These are phyloP conservation scores for Rhyzopertha dominica DNA, from an alignment of 1,140 invertebrate species.

Conservation along the genomic window DNA sequence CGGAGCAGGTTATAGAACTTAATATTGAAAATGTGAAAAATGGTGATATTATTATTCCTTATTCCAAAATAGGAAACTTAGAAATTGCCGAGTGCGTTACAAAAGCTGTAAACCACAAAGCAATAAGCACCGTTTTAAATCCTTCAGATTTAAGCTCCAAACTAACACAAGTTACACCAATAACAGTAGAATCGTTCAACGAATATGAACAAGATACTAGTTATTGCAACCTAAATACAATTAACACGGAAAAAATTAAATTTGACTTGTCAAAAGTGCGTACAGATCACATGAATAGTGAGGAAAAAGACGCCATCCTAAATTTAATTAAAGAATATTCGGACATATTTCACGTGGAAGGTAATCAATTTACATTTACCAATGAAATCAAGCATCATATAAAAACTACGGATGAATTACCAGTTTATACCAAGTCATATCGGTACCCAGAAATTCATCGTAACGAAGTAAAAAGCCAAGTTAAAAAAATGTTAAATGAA, in stretches of 20 bases:
- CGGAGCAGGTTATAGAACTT: no score
- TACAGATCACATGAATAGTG: slow-evolving; percentile 16
- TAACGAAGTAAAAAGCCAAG: slow-evolving; percentile 11
- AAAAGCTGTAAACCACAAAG: not conserved
- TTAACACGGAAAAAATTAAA: not conserved
- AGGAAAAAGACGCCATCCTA: slow-evolving; percentile 16
- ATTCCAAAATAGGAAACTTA: not conserved
- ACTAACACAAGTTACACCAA: no score
- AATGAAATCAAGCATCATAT: slow-evolving; percentile 27
- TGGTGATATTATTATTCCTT: slow-evolving; percentile 8
- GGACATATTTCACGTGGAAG: slow-evolving; percentile 24
- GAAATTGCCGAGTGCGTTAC: slow-evolving; percentile 6
- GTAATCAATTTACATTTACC: slow-evolving; percentile 22
- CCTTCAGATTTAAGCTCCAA: no score
- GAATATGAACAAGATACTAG: no score
- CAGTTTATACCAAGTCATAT: slow-evolving; percentile 16
- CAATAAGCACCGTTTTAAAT: no score
- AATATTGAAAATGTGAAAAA: no score
- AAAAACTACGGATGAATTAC: slow-evolving; percentile 25
- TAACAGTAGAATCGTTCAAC: no score
- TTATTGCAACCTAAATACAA: no score
- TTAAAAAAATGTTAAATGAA: slow-evolving; percentile 9
- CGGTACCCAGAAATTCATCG: slow-evolving; percentile 8
- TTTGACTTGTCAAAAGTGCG: slow-evolving; percentile 2
- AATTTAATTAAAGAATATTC: slow-evolving; percentile 18